phyloP scores from a whole-genome alignment of 2,797 vertebrate genomes.

The Neostethus bicornis region DNA sequence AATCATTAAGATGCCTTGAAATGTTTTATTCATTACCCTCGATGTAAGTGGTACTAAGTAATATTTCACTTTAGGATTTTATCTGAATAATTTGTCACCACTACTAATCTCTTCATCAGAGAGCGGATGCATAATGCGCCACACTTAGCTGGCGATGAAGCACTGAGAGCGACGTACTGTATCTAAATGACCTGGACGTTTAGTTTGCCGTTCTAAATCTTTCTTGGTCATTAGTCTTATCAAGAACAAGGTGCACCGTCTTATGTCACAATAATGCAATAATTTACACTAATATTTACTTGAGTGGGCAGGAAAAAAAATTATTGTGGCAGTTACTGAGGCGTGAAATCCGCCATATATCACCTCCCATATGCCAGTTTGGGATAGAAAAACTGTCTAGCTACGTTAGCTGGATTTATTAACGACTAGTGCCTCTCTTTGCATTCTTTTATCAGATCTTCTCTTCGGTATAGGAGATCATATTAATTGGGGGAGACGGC shows the following conservation, averaged over 20 bases:
- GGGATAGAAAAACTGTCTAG: slow-evolving; percentile 1
- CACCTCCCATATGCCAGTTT: not conserved
- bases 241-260: not conserved
- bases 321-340: not conserved
- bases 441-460: not conserved
- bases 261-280: not conserved
- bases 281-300: not conserved
- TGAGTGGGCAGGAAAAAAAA: not conserved
- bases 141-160: too few relatives aligned
- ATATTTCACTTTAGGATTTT: not conserved
- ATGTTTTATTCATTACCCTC: not conserved
- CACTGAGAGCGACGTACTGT: too few relatives aligned
- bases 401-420: not conserved
- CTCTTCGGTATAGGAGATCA: not conserved
- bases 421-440: slow-evolving; percentile 2
- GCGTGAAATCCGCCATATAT: not conserved
- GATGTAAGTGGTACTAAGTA: not conserved
- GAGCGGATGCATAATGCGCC: not conserved
- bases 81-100: slow-evolving; percentile 1
- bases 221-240: not conserved
- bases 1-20: too few relatives aligned
- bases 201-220: not conserved
- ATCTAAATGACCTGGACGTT: not conserved
- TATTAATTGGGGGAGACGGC: too few relatives aligned
- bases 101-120: not conserved